A percentile compares a stretch with the other conserved stretches of the same genome.
phyloP scores from a whole-genome alignment of 2,888 invertebrate species.

The Netelia fuscicornis region DNA sequence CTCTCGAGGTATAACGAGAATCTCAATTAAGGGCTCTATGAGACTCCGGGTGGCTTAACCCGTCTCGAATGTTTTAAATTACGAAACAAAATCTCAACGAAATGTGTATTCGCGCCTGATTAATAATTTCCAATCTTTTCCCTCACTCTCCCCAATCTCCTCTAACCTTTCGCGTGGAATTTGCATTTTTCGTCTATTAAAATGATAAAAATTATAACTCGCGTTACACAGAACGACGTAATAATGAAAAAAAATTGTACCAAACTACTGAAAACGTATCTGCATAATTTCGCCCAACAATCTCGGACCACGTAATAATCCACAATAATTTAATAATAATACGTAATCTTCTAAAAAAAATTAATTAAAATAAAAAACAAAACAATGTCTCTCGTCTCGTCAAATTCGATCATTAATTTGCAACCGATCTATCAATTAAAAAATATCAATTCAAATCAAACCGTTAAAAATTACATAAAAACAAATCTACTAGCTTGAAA shows the following conservation, averaged over 20 bases:
- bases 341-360: neutral
- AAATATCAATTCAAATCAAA: no score
- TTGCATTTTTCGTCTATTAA: neutral
- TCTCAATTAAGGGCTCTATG: constrained; percentile 71
- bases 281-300: neutral
- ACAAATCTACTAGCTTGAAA: no score
- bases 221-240: no score
- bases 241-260: no score
- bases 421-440: no score
- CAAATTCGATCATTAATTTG: neutral
- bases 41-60: constrained; percentile 61
- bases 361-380: neutral
- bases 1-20: constrained; percentile 68
- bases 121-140: neutral
- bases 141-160: neutral
- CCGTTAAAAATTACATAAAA: no score
- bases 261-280: neutral
- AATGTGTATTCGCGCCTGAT: neutral
- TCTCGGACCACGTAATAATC: no score
- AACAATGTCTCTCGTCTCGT: neutral
- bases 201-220: neutral
- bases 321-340: no score
- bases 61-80: neutral
- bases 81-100: neutral
- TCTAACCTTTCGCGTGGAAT: neutral